Base-by-base conservation (phyloP, 1,140 invertebrate genomes). In the Lysiphlebus fabarum region DNA sequence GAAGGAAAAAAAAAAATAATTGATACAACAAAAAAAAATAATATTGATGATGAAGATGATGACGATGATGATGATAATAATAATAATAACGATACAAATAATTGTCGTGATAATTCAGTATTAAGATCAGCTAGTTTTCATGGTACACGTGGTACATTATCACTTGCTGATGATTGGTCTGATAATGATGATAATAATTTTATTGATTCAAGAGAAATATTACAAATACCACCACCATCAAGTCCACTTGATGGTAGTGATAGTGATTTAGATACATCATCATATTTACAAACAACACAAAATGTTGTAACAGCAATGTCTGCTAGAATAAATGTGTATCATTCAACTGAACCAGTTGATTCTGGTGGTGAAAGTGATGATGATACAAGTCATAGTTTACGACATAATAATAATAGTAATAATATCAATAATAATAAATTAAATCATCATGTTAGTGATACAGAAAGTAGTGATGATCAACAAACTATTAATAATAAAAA, bases 241-340 rank as follows among this genome's bases (percentile, higher is more conserved):
- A 70, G 65, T 26, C 70, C 69, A 56, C 69, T 68, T 5, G 66
- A 70, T 64, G 70, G 69, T 12, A 72, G 70, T 56, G 71, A 73
- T 47, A 73, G 71, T 47, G 71, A 73, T 53, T 51, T 71, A 17
- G 70, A 73, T 44, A 73, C 71, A 33, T 72, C 69, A 0, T 72
- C 64, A 14, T 73, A 72, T 56, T 60, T 72, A n/a, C 69, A 72
- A 62, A 62, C 70, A 36, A 73, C 71, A 26, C 68, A 73, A 56
- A 72, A 85, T 62, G 86, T 85, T 10, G 86, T 88, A 57, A 84
- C 83, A 33, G 84, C 84, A 58, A 79, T 88, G 56, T 86, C 87
- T 69, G 78, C 80, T 54, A 71, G 76, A 17, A 70, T 82, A 26
- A 79, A 76, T 0, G 67, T 78, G 7, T 77, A 80, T 56, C 17